Percentiles rank a stretch among this genome's conserved stretches.
Conservation (phyloP, 2,113 vertebrate species). For the Heterocephalus glaber region DNA sequence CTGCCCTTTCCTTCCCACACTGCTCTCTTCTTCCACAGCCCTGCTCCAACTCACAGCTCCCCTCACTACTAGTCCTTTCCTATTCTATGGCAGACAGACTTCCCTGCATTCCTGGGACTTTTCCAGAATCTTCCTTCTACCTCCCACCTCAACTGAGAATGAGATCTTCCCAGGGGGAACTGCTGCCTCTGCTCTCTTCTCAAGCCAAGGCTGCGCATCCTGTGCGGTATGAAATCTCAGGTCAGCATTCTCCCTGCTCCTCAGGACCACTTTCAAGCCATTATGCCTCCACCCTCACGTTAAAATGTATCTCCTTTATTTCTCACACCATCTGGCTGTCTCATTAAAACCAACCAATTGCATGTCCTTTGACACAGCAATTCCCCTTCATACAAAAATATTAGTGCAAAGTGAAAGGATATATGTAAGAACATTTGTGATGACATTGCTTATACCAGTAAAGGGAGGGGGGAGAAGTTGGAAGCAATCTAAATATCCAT, state of each 20-base stretch:
- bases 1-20: neutral
- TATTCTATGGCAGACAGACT: neutral
- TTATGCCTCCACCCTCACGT: neutral
- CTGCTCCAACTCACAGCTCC: neutral
- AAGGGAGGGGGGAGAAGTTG: neutral
- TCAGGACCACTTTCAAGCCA: constrained; percentile 37
- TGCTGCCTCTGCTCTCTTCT: neutral
- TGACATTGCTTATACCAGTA: neutral
- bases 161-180: constrained; percentile 28
- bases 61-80: neutral
- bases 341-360: constrained; percentile 42
- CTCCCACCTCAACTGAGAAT: constrained; percentile 57
- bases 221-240: neutral
- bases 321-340: constrained; percentile 37
- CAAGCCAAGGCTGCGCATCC: neutral
- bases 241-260: neutral
- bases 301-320: neutral
- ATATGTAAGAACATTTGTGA: neutral
- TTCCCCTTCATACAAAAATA: constrained; percentile 54
- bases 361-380: constrained; percentile 51
- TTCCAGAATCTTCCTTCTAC: neutral
- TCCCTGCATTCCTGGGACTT: neutral
- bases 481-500: constrained; percentile 53
- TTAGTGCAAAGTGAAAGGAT: constrained; percentile 16
- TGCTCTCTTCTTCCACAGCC: neutral